phyloP scores from a whole-genome alignment of 2,888 invertebrate species.

The Polietes domitor region DNA sequence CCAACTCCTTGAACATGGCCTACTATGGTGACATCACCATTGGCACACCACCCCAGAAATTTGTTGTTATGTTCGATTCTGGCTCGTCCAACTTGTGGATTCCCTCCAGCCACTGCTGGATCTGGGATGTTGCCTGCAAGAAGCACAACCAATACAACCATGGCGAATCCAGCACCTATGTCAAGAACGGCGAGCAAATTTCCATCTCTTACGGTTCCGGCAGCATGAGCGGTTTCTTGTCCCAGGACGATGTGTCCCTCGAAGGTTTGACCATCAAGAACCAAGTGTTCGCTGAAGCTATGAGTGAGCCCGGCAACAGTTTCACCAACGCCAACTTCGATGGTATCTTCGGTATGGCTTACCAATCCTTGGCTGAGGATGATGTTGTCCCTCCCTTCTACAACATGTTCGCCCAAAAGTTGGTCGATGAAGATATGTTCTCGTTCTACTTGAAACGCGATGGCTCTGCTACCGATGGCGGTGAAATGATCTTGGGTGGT shows the following conservation, averaged over 20 bases:
- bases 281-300: slow-evolving; percentile 97
- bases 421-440: slow-evolving; percentile 88
- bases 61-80: slow-evolving; percentile 96
- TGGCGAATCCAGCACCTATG: slow-evolving; percentile 89
- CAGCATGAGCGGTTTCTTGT: slow-evolving; percentile 95
- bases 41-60: slow-evolving; percentile 94
- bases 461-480: slow-evolving; percentile 86
- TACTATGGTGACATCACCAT: slow-evolving; percentile 96
- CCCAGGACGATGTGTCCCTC: slow-evolving; percentile 89
- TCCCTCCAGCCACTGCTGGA: slow-evolving; percentile 96
- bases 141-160: slow-evolving; percentile 97
- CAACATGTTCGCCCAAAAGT: slow-evolving; percentile 91
- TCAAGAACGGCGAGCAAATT: slow-evolving; percentile 93
- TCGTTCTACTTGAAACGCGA: slow-evolving; percentile 94
- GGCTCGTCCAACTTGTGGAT: slow-evolving; percentile 98
- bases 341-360: slow-evolving; percentile 97
- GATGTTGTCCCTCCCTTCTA: slow-evolving; percentile 94
- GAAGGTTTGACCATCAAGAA: slow-evolving; percentile 86
- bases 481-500: slow-evolving; percentile 94
- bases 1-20: slow-evolving; percentile 89
- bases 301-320: slow-evolving; percentile 93
- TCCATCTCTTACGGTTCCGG: slow-evolving; percentile 96
- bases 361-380: slow-evolving; percentile 92
- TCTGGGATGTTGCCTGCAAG: slow-evolving; percentile 94
- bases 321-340: slow-evolving; percentile 99